Base-by-base conservation (phyloP, 2,113 vertebrate genomes). In the Calyptommatus sinebrachiatus region DNA sequence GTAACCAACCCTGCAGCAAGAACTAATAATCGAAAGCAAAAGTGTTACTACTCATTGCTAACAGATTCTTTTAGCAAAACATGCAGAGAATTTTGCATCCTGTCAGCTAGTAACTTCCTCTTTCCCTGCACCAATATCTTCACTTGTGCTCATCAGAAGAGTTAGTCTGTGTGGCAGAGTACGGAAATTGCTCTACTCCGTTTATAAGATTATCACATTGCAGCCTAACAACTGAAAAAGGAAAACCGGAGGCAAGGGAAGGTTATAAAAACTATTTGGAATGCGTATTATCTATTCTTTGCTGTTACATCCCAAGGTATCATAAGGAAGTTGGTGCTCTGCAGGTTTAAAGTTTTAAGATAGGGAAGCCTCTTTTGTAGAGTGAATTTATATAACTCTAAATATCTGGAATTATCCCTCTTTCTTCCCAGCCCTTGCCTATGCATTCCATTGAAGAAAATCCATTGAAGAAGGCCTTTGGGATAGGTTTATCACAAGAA, bases 121-220 rank as follows among this genome's bases (percentile, higher is more conserved):
- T 85, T 84, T 83, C 83, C 72, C 71, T 1, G 16, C 18, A 11
- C 24, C 16, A 50, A 50, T 14, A 14, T 50, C 48, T 50, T 24
- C 3, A 12, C 78, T 77, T 79, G 85, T 81, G 77, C 66, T 81
- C 81, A 76, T 0, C 0, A 12, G 68, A 60, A 85, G 77, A 0
- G 0, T 78, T 73, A 84, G 60, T 60, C 71, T 0, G 0, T 46
- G 85, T 71, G 71, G 72, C 79, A 73, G 62, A 81, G 77, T 78
- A 66, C 50, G 87, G 90, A 91, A 92, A 85, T 29, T 48, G 88
- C 87, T 3, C 29, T 89, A 86, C 78, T 84, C 82, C 83, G 74
- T 31, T 46, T 77, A 76, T 21, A 62, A 75, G 76, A 75, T 72
- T 1, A 0, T 45, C 71, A 67, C 84, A 87, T 66, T 82, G 61